Evolutionary conservation across 1,140 invertebrate genomes (phyloP).

Genomic region (Tetramorium alpestre): DNA sequence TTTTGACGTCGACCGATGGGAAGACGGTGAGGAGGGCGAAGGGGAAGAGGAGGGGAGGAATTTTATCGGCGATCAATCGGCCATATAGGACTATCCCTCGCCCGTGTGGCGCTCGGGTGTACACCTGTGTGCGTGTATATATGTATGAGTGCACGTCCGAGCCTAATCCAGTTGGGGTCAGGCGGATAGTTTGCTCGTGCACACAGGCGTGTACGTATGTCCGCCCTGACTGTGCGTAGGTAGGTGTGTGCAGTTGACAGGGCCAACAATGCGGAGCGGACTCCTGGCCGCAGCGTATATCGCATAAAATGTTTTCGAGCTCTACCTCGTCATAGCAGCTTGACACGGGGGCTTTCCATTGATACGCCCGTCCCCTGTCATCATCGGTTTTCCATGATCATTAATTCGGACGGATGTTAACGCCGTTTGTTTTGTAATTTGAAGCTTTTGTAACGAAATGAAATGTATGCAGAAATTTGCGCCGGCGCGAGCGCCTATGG

Average conservation of each 20-base stretch:
- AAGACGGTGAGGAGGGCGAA: conserved; percentile 25
- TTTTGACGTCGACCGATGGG: conserved; percentile 63
- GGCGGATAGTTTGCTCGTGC: conserved; percentile 68
- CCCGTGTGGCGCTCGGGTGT: conserved; percentile 25
- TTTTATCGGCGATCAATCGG: conserved; percentile 78
- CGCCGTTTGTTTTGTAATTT: conserved; percentile 57
- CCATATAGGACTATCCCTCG: conserved; percentile 74
- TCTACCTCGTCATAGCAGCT: conserved; percentile 60
- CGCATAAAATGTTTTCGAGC: conserved; percentile 71
- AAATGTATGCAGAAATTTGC: conserved; percentile 41
- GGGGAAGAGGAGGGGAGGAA: conserved; percentile 41
- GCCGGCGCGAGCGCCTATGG: conserved; percentile 12
- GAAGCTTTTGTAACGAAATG: conserved; percentile 57
- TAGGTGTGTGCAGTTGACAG: conserved; percentile 77
- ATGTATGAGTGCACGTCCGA: conserved; percentile 45
- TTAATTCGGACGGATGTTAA: conserved; percentile 55
- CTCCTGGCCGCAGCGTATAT: conserved; percentile 75
- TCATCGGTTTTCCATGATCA: conserved; percentile 33
- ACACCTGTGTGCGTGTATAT: not conserved
- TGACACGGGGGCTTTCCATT: conserved; percentile 63
- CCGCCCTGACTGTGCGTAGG: conserved; percentile 37
- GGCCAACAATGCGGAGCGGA: conserved; percentile 74
- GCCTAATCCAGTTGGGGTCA: conserved; percentile 77
- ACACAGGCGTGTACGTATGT: conserved; percentile 23
- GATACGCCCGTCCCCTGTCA: conserved; percentile 52